Conservation (phyloP, 1,140 invertebrate genomes). For the Ceratina australensis region DNA sequence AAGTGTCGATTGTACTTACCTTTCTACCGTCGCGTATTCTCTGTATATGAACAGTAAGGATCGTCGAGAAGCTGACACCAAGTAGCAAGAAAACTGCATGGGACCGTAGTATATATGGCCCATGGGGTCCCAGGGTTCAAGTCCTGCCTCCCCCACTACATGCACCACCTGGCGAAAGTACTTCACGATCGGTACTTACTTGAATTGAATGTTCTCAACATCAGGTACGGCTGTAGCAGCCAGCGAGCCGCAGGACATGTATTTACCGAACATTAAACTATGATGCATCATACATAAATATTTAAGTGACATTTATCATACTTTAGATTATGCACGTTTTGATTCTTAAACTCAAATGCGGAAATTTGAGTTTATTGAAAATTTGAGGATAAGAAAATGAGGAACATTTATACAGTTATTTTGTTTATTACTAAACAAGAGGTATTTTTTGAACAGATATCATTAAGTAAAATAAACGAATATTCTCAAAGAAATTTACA, state of each 20-base stretch:
- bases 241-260: constrained; percentile 47
- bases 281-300: constrained; percentile 13
- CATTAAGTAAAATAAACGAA: no score
- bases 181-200: constrained; percentile 62
- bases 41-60: constrained; percentile 52
- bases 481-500: background rate
- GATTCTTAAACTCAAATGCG: no score
- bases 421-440: background rate
- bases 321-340: background rate
- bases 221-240: constrained; percentile 45
- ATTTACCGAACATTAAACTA: constrained; percentile 31
- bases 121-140: constrained; percentile 71
- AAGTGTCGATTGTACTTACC: constrained; percentile 10
- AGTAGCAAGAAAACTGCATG: constrained; percentile 71
- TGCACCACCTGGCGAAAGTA: constrained; percentile 73
- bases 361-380: background rate
- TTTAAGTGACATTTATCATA: no score
- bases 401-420: background rate
- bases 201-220: constrained; percentile 52
- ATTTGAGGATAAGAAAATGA: background rate
- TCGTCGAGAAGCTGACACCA: constrained; percentile 68
- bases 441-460: background rate
- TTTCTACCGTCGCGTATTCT: constrained; percentile 34
- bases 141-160: constrained; percentile 74
- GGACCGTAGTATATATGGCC: constrained; percentile 70